Base-by-base conservation (phyloP, 1,140 invertebrate species). In the Cepaea nemoralis region DNA sequence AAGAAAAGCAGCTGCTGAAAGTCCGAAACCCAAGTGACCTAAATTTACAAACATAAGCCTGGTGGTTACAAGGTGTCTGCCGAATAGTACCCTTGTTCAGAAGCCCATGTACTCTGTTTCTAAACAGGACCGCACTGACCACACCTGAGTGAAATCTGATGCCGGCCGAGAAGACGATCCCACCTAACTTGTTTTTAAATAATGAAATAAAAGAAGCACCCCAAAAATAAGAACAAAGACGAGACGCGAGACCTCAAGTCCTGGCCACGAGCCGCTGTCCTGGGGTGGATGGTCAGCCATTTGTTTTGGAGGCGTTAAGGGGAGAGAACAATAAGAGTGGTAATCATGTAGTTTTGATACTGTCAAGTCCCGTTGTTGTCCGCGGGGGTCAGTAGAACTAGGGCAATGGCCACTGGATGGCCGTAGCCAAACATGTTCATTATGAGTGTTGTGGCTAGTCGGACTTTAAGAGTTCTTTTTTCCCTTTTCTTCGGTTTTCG, bases 151-250 rank as follows among this genome's bases (percentile, higher is more conserved):
- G 8, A 8, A 8, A 55, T 22, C n/a, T 55, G 50, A 55, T 19
- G 31, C 19, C 1, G 24, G 10, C 3, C 5, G 24, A 50, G 55
- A 35, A 6, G 16, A 66, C 10, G 40, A 8, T 40, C 27, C 73
- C 50, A 71, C n/a, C 39, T 67, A 33, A 71, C 66, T 67, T 75
- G 40, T 5, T 31, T 50, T 75, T 45, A 27, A 33, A 50, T 75
- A 70, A 35, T 70, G 39, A 14, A 40, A 35, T 12, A 70, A 35
- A 39, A 27, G 67, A 70, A 12, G n/a, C 12, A 31, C 14, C 19
- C 14, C 39, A 37, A 12, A n/a, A 14, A 42, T 33, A 37, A 39
- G 37, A 73, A 27, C n/a, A 39, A 12, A 42, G 39, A 39, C 12
- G 10, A 22, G n/a, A 35, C 3, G 27, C 2, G 33, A 27, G 22